Conservation (phyloP, 2,888 invertebrate genomes). For the Drosophila emarginata region DNA sequence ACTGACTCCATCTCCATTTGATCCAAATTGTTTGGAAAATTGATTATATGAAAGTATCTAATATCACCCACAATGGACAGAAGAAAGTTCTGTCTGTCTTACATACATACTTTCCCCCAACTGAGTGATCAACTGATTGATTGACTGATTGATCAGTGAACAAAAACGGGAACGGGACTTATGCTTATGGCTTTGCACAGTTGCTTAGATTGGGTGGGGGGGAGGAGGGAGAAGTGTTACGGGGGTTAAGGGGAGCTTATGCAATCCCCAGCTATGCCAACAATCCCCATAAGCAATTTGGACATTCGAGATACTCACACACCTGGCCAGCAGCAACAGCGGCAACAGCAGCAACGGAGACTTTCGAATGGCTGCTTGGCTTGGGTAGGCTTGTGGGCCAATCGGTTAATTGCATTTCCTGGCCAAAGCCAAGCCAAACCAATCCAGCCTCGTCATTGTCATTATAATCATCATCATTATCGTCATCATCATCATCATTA, state of each 20-base stretch:
- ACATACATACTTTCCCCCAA: constrained; percentile 40
- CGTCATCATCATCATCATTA: constrained; percentile 19
- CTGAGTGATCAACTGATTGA: constrained; percentile 40
- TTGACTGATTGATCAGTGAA: constrained; percentile 43
- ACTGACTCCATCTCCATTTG: not conserved
- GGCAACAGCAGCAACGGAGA: constrained; percentile 29
- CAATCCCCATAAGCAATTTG: constrained; percentile 41
- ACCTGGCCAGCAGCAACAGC: constrained; percentile 29
- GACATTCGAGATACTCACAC: constrained; percentile 39
- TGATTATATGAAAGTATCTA: constrained; percentile 25
- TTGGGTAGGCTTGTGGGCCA: constrained; percentile 66
- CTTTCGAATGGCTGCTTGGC: constrained; percentile 58
- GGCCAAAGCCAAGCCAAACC: constrained; percentile 33
- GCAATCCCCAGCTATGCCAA: constrained; percentile 47
- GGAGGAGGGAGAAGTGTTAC: not conserved
- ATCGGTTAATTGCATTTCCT: constrained; percentile 79
- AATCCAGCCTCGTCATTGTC: constrained; percentile 32
- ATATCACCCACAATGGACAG: not conserved
- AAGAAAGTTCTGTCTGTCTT: constrained; percentile 57
- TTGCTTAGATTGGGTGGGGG: not conserved
- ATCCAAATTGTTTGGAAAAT: not conserved
- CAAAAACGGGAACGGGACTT: constrained; percentile 29
- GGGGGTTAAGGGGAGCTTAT: constrained; percentile 47
- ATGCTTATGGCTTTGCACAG: not conserved
- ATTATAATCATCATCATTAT: constrained; percentile 18